These are phyloP conservation scores for Cenopis cana DNA, from an alignment of 2,888 invertebrate genomes.

Conservation along the genomic window DNA sequence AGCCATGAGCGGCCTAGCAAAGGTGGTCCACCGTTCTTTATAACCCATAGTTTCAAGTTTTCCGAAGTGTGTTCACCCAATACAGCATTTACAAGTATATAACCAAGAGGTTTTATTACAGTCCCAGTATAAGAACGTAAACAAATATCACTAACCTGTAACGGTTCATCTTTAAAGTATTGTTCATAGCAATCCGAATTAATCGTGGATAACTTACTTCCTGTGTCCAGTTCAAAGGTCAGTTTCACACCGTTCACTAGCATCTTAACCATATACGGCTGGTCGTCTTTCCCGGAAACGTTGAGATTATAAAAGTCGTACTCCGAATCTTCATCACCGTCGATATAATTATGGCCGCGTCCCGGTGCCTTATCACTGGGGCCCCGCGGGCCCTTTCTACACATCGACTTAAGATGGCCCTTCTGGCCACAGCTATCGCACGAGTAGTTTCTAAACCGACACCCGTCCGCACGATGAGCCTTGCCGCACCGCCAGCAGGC, in stretches of 20 bases:
- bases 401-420: conserved; percentile 22
- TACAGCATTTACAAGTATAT: not conserved
- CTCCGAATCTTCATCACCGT: not conserved
- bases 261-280: not conserved
- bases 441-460: conserved; percentile 42
- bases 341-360: not conserved
- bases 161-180: not conserved
- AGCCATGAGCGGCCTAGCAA: not conserved
- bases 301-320: not conserved
- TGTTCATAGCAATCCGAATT: conserved; percentile 6
- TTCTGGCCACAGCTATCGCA: conserved; percentile 42
- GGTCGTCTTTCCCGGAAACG: not conserved
- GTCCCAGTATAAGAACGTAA: not conserved
- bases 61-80: conserved; percentile 14
- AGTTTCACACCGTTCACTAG: not conserved
- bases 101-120: not conserved
- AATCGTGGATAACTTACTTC: conserved; percentile 20
- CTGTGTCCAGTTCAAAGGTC: conserved; percentile 18
- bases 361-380: not conserved
- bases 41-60: not conserved
- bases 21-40: not conserved
- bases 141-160: not conserved
- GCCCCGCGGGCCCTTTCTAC: not conserved
- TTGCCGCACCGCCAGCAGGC: conserved; percentile 43
- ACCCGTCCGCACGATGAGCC: conserved; percentile 35